Base-by-base conservation (phyloP, 2,888 invertebrate genomes). In the Notodonta dromedarius region DNA sequence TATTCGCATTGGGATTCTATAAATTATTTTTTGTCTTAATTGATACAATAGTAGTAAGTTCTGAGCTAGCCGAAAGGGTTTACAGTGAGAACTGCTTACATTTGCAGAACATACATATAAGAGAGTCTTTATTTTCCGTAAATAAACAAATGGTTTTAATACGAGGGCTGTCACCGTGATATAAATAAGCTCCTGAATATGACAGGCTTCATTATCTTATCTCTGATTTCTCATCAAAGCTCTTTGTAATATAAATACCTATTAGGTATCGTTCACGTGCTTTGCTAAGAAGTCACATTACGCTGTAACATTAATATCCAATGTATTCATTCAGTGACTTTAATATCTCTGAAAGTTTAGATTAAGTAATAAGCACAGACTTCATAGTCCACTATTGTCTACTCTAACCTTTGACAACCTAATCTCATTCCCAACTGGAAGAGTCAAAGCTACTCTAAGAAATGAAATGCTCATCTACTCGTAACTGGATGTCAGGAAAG, bases 151-250 rank as follows among this genome's bases (percentile, higher is more conserved):
- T 12, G 48, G 48, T n/a, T n/a, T n/a, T 4, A n/a, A 48, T 48
- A 24, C 14, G 51, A 16, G 5, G 16, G 24, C 51, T 51, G 51
- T 51, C 24, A 24, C 16, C 24, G 16, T 2, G 51, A 0, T 24
- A 51, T 24, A 51, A 51, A 51, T 24, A 51, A 0, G 24, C 7
- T 7, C 14, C 51, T 51, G 51, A 6, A 6, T 48, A n/a, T 11
- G 42, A 14, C 6, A 11, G 51, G 14, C 11, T 51, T 24, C 51
- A 51, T 11, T 7, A 2, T 51, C 24, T 51, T 51, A 51, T 51
- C 51, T 51, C 24, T 51, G 51, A 51, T 24, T 51, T 51, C 24
- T 24, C 51, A 51, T 51, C 51, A 51, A 51, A 51, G 51, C 7
- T 16, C 51, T 51, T 51, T 51, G 51, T 51, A 9, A 9, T 24